Evolutionary conservation across 92 coral and sea anemone species (phyloP), one percentile per base, ranked within the genome.

Genomic region (Palythoa grandis): DNA sequence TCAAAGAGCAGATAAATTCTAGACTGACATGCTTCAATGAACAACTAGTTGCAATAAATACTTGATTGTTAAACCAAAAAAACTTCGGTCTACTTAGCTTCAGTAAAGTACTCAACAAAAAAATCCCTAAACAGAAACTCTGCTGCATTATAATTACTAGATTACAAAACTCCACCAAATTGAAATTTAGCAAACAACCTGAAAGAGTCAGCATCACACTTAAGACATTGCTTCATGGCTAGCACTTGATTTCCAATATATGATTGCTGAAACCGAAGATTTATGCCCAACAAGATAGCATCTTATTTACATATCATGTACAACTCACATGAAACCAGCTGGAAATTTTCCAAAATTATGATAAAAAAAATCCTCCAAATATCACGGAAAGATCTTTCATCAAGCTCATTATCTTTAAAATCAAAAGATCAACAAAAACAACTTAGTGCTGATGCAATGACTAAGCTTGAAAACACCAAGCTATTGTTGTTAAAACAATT

Each of bases 191-290:
- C 7, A 3, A 13, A 80, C 16, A 80, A 80, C 85, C 85, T 80
- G 85, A 65, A 80, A 52, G 52, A 22, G 39, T 43, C 85, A 14
- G 85, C 13, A 63, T 66, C 74, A 43, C 74, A 80, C 74, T 80
- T 66, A 15, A 80, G 73, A 19, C 74, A 80, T 66, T 80, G 85
- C 43, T 67, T 80, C 85, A 80, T 67, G 37, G 10, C 47, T n/a
- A 76, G 19, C 7, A 43, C 50, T 43, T 29, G 53, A 16, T 29
- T 52, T 65, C 48, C 82, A 76, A 76, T 24, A 66, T 57, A 52
- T 48, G 37, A 43, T 10, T 48, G 72, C 85, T 80, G 75, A 29
- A 8, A 66, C 85, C 47, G 39, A 80, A 43, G 53, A 52, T 25
- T 76, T 37, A 22, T 76, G 37, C 39, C 22, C 5, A 22, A 47